phyloP scores from a whole-genome alignment of 2,888 invertebrate species.

The Chrysolina oricalcia region DNA sequence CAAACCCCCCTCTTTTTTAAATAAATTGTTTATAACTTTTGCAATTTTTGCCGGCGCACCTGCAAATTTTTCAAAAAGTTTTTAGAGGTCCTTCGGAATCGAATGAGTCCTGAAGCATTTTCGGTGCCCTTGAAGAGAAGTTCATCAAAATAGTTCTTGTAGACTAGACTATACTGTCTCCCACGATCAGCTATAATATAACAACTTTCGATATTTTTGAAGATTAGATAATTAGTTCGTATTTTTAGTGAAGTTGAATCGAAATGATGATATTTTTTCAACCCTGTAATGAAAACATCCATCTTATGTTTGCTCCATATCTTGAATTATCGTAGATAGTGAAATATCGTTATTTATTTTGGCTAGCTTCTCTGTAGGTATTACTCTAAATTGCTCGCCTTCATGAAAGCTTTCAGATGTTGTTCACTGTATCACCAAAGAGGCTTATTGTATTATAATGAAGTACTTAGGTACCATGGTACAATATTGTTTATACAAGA shows the following conservation, averaged over 20 bases:
- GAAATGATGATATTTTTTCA: not conserved
- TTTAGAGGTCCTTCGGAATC: no score
- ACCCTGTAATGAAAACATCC: not conserved
- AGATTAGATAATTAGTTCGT: no score
- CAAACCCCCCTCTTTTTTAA: no score
- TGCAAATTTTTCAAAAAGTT: no score
- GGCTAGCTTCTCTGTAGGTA: slow-evolving; percentile 10
- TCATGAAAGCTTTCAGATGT: slow-evolving; percentile 59
- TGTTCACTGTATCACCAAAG: slow-evolving; percentile 67
- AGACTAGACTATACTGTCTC: no score
- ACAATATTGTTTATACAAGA: slow-evolving; percentile 71
- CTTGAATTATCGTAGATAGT: not conserved
- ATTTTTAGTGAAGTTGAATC: not conserved
- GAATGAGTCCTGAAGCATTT: no score
- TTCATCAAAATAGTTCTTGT: no score
- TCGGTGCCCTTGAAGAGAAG: no score
- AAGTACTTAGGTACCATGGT: slow-evolving; percentile 64
- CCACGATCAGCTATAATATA: no score
- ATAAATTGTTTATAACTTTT: no score
- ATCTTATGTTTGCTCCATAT: not conserved
- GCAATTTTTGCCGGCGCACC: no score
- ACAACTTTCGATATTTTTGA: no score
- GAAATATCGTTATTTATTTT: not conserved
- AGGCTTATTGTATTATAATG: slow-evolving; percentile 63
- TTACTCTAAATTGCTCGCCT: slow-evolving; percentile 55